Percentiles rank a stretch among this genome's conserved stretches.
phyloP scores from a whole-genome alignment of 2,797 vertebrate genomes.

The Centropyge bicolor region DNA sequence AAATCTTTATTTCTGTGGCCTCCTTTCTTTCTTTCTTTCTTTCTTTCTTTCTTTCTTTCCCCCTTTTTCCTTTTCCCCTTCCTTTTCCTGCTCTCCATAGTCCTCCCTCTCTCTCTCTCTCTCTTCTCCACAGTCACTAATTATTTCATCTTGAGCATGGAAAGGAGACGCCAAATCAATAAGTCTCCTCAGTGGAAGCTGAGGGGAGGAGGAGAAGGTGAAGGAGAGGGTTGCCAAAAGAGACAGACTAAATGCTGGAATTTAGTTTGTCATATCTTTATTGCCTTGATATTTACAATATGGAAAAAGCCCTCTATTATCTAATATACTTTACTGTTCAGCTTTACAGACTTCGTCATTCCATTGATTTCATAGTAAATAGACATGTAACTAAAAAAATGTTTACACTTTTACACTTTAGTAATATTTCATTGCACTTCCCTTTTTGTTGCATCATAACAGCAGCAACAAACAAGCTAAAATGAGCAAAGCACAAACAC shows the following conservation, averaged over 20 bases:
- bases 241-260: slow-evolving; percentile 25
- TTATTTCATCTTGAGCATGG: slow-evolving; percentile 80
- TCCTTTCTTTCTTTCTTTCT: slow-evolving; percentile 21
- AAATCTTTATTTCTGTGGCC: slow-evolving; percentile 59
- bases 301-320: background rate
- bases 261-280: slow-evolving; percentile 7
- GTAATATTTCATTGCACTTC: background rate
- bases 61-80: background rate
- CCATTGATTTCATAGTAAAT: background rate
- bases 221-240: slow-evolving; percentile 36
- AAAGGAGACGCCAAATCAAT: slow-evolving; percentile 81
- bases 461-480: background rate
- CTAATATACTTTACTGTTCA: background rate
- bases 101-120: slow-evolving; percentile 23
- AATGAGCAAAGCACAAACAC: background rate
- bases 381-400: background rate
- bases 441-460: background rate
- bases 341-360: background rate
- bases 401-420: background rate
- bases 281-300: slow-evolving; percentile 5
- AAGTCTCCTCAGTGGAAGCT: slow-evolving; percentile 64
- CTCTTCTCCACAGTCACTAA: slow-evolving; percentile 70
- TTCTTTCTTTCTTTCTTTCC: background rate
- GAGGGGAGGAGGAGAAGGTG: slow-evolving; percentile 38
- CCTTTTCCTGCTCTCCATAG: background rate